A percentile compares a stretch with the other conserved stretches of the same genome.
These are phyloP conservation scores for Actinemys pallida DNA, from an alignment of 2,113 vertebrate species.

Conservation along the genomic window DNA sequence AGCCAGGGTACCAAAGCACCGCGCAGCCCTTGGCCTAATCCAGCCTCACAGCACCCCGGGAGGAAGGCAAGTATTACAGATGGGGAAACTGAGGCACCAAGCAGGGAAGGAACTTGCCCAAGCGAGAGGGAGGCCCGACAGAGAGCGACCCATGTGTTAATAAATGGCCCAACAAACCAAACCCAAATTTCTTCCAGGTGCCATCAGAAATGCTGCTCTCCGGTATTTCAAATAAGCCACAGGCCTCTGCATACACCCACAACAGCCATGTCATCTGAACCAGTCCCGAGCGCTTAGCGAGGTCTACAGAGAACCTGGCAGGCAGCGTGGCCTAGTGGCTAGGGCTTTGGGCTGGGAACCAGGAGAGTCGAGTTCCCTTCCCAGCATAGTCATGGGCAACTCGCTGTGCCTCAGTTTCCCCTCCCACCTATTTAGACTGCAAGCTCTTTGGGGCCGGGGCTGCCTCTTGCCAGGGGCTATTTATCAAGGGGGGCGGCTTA, in stretches of 20 bases:
- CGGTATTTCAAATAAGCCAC: background rate
- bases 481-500: background rate
- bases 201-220: background rate
- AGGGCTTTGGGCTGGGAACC: background rate
- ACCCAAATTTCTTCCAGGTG: background rate
- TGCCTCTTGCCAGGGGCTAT: background rate
- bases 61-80: background rate
- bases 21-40: background rate
- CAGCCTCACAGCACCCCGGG: background rate
- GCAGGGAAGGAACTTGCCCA: background rate
- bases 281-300: background rate
- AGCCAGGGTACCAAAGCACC: background rate
- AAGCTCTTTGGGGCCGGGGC: background rate
- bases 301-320: background rate
- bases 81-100: background rate
- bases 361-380: background rate
- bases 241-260: background rate
- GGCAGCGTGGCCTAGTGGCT: too few species aligned
- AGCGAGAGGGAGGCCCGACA: background rate
- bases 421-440: background rate
- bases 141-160: background rate
- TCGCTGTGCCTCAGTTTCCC: background rate
- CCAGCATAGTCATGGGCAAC: background rate
- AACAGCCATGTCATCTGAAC: background rate
- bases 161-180: background rate